Base-by-base conservation (phyloP, 2,797 vertebrate genomes). In the Onychomys leucogaster region DNA sequence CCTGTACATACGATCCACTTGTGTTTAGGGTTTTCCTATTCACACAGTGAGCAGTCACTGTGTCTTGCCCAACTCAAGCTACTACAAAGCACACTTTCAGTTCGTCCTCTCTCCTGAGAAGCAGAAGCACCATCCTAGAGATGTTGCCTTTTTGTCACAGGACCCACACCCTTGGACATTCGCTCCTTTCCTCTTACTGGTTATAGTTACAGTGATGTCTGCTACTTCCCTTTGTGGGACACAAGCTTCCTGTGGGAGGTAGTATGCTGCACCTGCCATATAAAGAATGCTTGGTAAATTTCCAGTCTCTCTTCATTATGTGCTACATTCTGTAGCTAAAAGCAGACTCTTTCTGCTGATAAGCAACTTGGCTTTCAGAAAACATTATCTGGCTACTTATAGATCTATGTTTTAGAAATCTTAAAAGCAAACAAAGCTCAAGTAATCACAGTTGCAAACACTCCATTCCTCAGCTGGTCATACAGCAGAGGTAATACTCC, bases 91-190 rank as follows among this genome's bases (percentile, higher is more conserved):
- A 75, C 37, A 67, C 84, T 89, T 78, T 89, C 23, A 52, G 1
- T 34, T 71, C 21, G 46, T 67, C 3, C 23, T 76, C 16, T 71
- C 9, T 59, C 67, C 52, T 63, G 21, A 86, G 55, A 57, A 9
- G 32, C 69, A 29, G 34, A 52, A 34, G 32, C 63, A 32, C 59
- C 29, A 11, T 95, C 29, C 11, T 77, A 59, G 49, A 95, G 14
- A 86, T 81, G 3, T 76, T 91, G 89, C 43, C 29, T 96, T 95
- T 93, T 76, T 43, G 63, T 94, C 59, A 46, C 11, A 75, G 82
- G 83, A 41, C 92, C 27, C 65, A 49, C 34, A 81, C 52, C 67
- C 89, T 59, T 73, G 61, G 73, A 94, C 57, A 10, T 91, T 67
- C 85, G 69, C 75, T 90, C 9, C 17, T 94, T 94, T 78, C 78